Conservation (phyloP, 2,888 invertebrate species). For the Altica lythri region DNA sequence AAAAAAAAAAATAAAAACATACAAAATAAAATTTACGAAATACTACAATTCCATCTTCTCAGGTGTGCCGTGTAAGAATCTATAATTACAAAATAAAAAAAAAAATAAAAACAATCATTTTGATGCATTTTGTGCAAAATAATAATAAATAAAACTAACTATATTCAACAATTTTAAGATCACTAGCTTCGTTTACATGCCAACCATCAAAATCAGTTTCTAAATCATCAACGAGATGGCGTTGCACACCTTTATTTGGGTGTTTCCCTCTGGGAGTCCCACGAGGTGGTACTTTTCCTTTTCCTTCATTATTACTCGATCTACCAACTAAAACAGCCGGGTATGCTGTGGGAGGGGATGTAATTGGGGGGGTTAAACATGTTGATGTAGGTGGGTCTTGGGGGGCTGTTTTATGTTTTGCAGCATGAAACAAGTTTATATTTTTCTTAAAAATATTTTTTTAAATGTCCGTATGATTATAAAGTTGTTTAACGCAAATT, state of each 20-base stretch:
- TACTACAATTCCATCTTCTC: conserved; percentile 31
- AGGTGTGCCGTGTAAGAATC: conserved; percentile 27
- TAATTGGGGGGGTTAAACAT: conserved; percentile 48
- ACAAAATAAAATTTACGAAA: conserved; percentile 31
- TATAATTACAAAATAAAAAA: conserved; percentile 12
- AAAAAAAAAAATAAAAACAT: conserved; percentile 23
- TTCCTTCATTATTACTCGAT: conserved; percentile 58
- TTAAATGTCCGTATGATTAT: too few relatives aligned
- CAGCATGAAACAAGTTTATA: conserved; percentile 9
- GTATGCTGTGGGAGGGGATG: conserved; percentile 65
- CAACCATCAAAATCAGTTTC: conserved; percentile 7
- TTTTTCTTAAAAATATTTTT: background rate
- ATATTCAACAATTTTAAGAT: conserved; percentile 21
- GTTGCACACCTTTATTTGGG: conserved; percentile 54
- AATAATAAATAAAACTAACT: conserved; percentile 15
- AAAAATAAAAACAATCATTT: background rate
- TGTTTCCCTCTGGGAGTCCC: conserved; percentile 70
- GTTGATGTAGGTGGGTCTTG: background rate
- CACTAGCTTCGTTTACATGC: conserved; percentile 16
- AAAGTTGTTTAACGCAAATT: too few relatives aligned
- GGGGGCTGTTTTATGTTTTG: background rate
- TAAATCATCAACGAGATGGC: conserved; percentile 17
- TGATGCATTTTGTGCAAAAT: too few relatives aligned
- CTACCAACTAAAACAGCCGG: conserved; percentile 77
- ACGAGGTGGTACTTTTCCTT: conserved; percentile 81